Base-by-base conservation (phyloP, 2,113 vertebrate species). In the Boulengeromyrus knoepffleri region DNA sequence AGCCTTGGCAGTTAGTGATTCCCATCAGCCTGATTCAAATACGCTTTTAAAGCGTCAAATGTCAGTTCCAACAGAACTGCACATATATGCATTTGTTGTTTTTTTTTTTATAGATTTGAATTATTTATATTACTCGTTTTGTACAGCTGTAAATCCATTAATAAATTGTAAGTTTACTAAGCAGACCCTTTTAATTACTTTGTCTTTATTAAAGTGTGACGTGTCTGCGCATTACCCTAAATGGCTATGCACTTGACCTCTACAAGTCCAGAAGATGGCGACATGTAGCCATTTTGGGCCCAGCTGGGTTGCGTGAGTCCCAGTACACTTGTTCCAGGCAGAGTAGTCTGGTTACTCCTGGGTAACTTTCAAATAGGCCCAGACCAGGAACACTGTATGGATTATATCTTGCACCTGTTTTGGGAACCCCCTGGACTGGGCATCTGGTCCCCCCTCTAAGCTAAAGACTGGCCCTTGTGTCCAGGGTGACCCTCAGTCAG, bases 141-240 rank as follows among this genome's bases (percentile, higher is more conserved):
- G 95, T 96, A 96, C 93, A 95, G 92, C 39, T 95, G 94, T 94
- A 95, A 95, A 94, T 91, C 90, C 90, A 94, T 93, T 90, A 92
- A 94, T 95, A 95, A 96, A 95, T 93, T 89, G 88, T 89, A 89
- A 42, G 13, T 91, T 89, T 91, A 77, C 70, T 91, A 88, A 88
- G 77, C 52, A 88, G 17, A 87, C 49, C 42, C 5, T 62, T 42
- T 85, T 42, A 15, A 27, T 74, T 21, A 5, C 17, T 47, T 87
- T 89, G 49, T 66, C 6, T 88, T 90, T 77, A 50, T 77, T 77
- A 31, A 9, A 3, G n/a, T 24, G 8, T 46, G 7, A 24, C 10
- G 7, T 47, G 6, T 39, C 70, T 77, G 31, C 3, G 31, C 70
- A 31, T 9, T 36, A 13, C 4, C 70, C 27, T 5, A 17, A 36